phyloP scores from a whole-genome alignment of 2,797 vertebrate genomes.

The Schizopygopsis pylzovi region DNA sequence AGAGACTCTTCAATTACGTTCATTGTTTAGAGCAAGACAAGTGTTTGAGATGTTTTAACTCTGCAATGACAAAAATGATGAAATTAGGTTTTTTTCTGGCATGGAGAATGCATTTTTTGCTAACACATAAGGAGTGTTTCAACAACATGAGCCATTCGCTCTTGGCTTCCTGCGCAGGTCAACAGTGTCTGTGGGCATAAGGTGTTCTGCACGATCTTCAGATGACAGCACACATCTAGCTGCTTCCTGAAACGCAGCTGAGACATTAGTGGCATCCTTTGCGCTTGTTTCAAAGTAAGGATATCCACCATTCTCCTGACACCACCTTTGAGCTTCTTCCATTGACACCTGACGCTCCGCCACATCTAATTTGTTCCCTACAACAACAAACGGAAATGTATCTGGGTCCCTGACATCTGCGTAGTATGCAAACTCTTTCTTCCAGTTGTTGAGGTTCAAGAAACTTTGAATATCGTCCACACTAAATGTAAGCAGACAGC shows the following conservation, averaged over 20 bases:
- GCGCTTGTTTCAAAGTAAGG: conserved; percentile 97
- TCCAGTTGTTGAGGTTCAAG: conserved; percentile 93
- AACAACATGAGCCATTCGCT: conserved; percentile 84
- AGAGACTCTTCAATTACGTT: background rate
- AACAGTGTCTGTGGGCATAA: conserved; percentile 89
- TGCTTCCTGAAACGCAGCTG: conserved; percentile 92
- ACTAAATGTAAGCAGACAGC: conserved; percentile 95
- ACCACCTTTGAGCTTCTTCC: conserved; percentile 91
- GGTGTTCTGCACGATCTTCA: conserved; percentile 85
- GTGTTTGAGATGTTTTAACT: background rate
- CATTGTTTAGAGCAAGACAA: background rate
- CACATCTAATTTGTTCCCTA: conserved; percentile 95
- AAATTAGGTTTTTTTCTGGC: background rate
- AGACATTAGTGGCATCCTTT: conserved; percentile 93
- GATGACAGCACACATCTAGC: conserved; percentile 86
- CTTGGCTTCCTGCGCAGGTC: conserved; percentile 85
- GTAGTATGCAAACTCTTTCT: conserved; percentile 95
- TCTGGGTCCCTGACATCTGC: conserved; percentile 93
- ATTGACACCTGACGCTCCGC: conserved; percentile 87
- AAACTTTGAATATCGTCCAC: conserved; percentile 95
- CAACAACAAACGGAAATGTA: conserved; percentile 91
- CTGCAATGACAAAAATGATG: background rate
- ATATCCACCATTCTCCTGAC: conserved; percentile 89
- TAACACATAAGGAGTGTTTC: background rate
- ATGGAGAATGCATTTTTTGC: background rate